These are phyloP conservation scores for Drosophila nigricruria DNA, from an alignment of 2,888 invertebrate genomes.

Conservation along the genomic window DNA sequence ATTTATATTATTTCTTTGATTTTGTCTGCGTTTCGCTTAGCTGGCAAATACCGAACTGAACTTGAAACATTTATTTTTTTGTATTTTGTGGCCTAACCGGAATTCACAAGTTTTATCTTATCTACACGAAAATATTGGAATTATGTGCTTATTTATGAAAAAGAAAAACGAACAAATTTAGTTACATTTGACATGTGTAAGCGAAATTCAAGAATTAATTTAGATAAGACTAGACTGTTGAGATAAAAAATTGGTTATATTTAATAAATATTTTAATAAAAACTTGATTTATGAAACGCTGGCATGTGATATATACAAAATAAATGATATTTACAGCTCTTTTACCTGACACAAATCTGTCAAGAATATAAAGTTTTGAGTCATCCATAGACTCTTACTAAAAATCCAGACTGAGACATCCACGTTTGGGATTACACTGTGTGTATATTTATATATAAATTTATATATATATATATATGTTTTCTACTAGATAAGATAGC, in stretches of 20 bases:
- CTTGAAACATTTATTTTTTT: conserved; percentile 22
- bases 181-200: conserved; percentile 36
- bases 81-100: conserved; percentile 21
- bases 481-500: conserved; percentile 40
- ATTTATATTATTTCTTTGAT: not conserved
- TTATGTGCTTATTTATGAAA: conserved; percentile 41
- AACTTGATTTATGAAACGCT: not conserved
- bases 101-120: conserved; percentile 56
- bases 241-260: not conserved
- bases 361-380: not conserved
- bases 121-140: conserved; percentile 45
- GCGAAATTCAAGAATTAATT: conserved; percentile 2
- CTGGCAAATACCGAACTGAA: conserved; percentile 38
- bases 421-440: conserved; percentile 33
- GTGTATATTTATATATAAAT: not conserved
- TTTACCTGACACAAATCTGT: not conserved
- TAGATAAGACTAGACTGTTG: not conserved
- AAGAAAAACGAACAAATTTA: not conserved
- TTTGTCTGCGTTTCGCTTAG: conserved; percentile 27
- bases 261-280: not conserved
- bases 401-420: not conserved
- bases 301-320: not conserved
- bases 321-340: not conserved
- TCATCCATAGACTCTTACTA: not conserved
- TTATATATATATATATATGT: not conserved